Conservation (phyloP, 2,113 vertebrate species). For the Tragelaphus buxtoni region DNA sequence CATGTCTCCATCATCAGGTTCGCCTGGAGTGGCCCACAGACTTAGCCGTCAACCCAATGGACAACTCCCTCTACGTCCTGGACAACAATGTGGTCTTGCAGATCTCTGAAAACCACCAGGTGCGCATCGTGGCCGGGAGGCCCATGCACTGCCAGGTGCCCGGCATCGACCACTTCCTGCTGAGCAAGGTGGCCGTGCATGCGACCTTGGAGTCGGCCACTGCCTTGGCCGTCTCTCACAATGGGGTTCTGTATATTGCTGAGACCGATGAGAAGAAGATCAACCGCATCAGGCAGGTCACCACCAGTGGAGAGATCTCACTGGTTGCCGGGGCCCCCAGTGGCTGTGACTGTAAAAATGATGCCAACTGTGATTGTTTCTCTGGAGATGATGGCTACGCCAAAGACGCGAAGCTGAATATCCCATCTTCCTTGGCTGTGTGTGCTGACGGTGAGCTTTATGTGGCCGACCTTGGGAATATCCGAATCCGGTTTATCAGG, state of each 20-base stretch:
- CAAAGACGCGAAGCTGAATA: conserved; percentile 95
- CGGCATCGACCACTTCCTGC: conserved; percentile 95
- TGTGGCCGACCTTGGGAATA: conserved; percentile 94
- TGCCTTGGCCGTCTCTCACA: conserved; percentile 93
- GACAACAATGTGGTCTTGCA: conserved; percentile 98
- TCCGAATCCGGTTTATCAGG: conserved; percentile 94
- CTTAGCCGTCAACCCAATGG: conserved; percentile 95
- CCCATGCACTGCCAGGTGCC: conserved; percentile 99
- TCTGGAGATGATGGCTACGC: conserved; percentile 96
- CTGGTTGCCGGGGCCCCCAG: conserved; percentile 93
- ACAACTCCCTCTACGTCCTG: conserved; percentile 95
- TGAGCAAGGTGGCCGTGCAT: conserved; percentile 94
- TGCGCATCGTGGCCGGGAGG: conserved; percentile 94
- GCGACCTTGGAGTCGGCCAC: conserved; percentile 96
- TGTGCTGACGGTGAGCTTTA: conserved; percentile 96
- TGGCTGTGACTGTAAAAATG: conserved; percentile 97
- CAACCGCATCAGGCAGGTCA: conserved; percentile 95
- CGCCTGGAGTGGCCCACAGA: conserved; percentile 98
- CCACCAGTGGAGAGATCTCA: conserved; percentile 94
- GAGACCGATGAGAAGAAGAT: conserved; percentile 98
- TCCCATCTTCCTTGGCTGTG: conserved; percentile 91
- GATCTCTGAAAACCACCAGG: conserved; percentile 98
- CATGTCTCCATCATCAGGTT: conserved; percentile 81
- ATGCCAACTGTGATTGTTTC: conserved; percentile 98
- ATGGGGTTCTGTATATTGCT: conserved; percentile 91